Base-by-base conservation (phyloP, 2,888 invertebrate genomes). In the Aphelenchoides bicaudatus region DNA sequence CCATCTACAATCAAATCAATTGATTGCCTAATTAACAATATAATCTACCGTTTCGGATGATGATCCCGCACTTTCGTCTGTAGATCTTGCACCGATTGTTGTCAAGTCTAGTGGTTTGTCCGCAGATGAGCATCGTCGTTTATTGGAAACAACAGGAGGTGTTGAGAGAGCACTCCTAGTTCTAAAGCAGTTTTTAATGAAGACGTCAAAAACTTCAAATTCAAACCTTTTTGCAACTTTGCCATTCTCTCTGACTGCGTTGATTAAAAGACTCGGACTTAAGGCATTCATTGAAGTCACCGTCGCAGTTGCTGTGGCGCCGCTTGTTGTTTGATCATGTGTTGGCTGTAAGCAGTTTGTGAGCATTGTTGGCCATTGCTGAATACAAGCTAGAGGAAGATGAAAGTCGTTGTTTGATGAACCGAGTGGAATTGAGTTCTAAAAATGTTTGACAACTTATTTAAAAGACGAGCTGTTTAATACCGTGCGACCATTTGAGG, bases 41-140 rank as follows among this genome's bases (percentile, higher is more conserved):
- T 3, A 47, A 23, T 16, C 19, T 29, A 47, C 43, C 10, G n/a
- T 19, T 25, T 43, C 23, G 16, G 43, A 25, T 16, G 23, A 1
- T 54, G n/a, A 48, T 3, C 4, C 60, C 66, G 38, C 63, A 65
- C 23, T 67, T 67, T 23, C 28, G 25, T n/a, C 30, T 31, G 10
- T 54, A 2, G 31, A 31, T n/a, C 8, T 13, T 28, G 10, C 3
- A n/a, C 52, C 23, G 23, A 25, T 8, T n/a, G n/a, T n/a, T n/a
- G 56, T 56, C 13, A 55, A 37, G 13, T 55, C 56, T 27, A 53
- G 38, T 37, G 53, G 53, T 8, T 52, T 28, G 30, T 56, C 52
- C 19, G 27, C 31, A 27, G 52, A 56, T 38, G 37, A 25, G 25
- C 54, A 55, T 21, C 29, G 39, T 23, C 55, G 39, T 13, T 39